Base-by-base conservation (phyloP, 2,113 vertebrate species). In the Oxygymnocypris stewartii region DNA sequence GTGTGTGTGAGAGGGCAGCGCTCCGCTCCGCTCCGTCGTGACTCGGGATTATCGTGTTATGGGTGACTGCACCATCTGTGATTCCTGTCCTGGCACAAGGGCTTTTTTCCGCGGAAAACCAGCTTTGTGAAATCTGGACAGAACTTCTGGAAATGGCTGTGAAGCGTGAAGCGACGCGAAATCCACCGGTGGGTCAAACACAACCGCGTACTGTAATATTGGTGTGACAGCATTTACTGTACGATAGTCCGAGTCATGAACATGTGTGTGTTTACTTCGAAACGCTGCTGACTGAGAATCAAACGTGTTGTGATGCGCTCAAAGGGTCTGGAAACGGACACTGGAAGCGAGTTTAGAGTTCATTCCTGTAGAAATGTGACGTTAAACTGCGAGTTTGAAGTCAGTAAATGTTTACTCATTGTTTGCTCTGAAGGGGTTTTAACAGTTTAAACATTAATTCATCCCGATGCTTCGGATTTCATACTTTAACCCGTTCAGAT, bases 171-270 rank as follows among this genome's bases (percentile, higher is more conserved):
- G 91, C 88, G 88, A 92, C 94, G 94, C 95, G 92, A 94, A 94
- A 96, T 96, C 95, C 96, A 94, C 94, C 92, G 97, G 97, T 98
- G 95, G 94, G 97, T 98, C 92, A 54, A 82, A 44, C 79, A 20
- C 4, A 51, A 7, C 47, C 37, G 76, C 49, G 76, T 57, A 23
- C 51, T 35, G 76, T 79, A 37, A 28, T 23, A 10, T 11, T 4
- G 13, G 69, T 73, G 69, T 20, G 71, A 13, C 74, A 42, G 74
- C 76, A 11, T n/a, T 59, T 49, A 54, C 75, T 75, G 71, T 44
- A 74, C 37, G 20, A 69, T 69, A 69, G 13, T 73, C 69, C 23
- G 51, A 3, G 10, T 57, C 28, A 31, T 31, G 25, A 18, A 20
- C 18, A 8, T 23, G 4, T 8, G 63, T 31, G 20, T 7, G 10